A percentile compares a stretch with the other conserved stretches of the same genome.
Conservation (phyloP, 1,140 invertebrate species). For the Cheumatopsyche charites region DNA sequence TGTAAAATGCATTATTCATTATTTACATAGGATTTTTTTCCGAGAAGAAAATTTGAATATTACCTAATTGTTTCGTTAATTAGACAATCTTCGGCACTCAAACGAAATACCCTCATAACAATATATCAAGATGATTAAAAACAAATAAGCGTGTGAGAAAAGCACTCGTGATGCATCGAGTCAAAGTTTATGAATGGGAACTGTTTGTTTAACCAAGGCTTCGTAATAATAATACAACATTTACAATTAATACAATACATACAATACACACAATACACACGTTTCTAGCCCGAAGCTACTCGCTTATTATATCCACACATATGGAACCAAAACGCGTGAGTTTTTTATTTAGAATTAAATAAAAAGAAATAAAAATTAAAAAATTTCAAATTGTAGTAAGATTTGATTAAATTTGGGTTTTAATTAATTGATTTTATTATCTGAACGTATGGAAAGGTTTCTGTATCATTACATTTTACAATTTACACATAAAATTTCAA, state of each 20-base stretch:
- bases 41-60: background rate
- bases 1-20: background rate
- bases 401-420: too few species aligned
- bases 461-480: too few species aligned
- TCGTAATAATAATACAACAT: background rate
- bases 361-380: too few species aligned
- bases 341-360: too few species aligned
- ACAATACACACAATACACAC: too few species aligned
- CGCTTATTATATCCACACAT: too few species aligned
- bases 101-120: background rate
- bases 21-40: background rate
- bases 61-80: background rate
- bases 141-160: slow-evolving; percentile 14
- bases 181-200: slow-evolving; percentile 25
- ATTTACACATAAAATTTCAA: too few species aligned
- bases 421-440: too few species aligned
- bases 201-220: background rate
- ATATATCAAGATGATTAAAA: slow-evolving; percentile 18
- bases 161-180: slow-evolving; percentile 13
- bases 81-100: background rate
- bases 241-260: slow-evolving; percentile 13
- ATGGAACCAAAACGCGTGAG: too few species aligned
- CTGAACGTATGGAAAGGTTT: too few species aligned
- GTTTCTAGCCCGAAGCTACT: background rate
- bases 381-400: too few species aligned